phyloP scores from a whole-genome alignment of 2,797 vertebrate genomes.

The Eleutherodactylus coqui region DNA sequence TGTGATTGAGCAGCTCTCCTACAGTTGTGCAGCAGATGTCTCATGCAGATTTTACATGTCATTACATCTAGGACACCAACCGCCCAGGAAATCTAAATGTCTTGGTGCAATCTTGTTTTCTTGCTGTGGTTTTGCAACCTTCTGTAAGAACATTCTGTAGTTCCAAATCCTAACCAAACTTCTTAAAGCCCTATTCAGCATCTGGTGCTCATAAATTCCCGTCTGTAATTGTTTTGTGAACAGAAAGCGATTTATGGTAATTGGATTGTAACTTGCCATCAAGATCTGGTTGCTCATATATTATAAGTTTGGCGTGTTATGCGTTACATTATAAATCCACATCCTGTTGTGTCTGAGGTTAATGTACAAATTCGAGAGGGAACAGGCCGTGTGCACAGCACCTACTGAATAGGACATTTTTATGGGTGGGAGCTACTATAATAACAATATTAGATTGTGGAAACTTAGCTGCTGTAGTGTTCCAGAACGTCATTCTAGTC shows the following conservation, averaged over 20 bases:
- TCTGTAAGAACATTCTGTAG: background rate
- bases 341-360: slow-evolving; percentile 55
- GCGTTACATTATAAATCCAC: slow-evolving; percentile 14
- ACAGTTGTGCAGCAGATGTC: background rate
- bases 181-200: background rate
- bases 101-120: slow-evolving; percentile 4
- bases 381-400: background rate
- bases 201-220: background rate
- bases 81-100: slow-evolving; percentile 22
- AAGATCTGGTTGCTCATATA: background rate
- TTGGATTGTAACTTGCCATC: background rate
- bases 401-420: background rate
- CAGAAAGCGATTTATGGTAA: background rate
- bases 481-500: too few relatives aligned
- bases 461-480: too few relatives aligned
- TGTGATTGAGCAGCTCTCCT: background rate
- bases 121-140: background rate
- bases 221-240: background rate
- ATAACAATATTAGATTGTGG: background rate
- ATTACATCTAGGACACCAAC: background rate
- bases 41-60: background rate
- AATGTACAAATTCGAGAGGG: background rate
- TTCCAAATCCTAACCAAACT: background rate
- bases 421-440: background rate
- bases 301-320: background rate